phyloP scores from a whole-genome alignment of 1,140 invertebrate species.

The Chironomus striatipennis region DNA sequence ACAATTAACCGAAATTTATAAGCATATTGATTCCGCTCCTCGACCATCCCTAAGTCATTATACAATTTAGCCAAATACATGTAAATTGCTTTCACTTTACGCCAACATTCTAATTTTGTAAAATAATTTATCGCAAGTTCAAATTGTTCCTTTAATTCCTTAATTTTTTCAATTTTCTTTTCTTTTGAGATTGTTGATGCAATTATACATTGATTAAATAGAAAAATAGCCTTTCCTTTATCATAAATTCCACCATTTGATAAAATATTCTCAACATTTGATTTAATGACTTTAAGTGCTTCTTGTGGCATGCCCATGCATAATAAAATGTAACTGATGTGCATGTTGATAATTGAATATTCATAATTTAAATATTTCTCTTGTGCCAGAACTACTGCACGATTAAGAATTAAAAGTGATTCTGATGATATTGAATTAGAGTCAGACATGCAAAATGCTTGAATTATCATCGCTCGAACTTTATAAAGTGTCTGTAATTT shows the following conservation, averaged over 20 bases:
- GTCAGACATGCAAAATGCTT: slow-evolving; percentile 52
- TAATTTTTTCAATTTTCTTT: slow-evolving; percentile 45
- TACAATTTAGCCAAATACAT: slow-evolving; percentile 54
- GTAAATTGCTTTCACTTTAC: slow-evolving; percentile 57
- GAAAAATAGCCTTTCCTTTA: slow-evolving; percentile 49
- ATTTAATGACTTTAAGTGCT: slow-evolving; percentile 59
- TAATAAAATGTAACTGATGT: slow-evolving; percentile 65
- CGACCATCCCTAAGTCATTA: slow-evolving; percentile 53
- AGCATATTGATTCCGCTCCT: slow-evolving; percentile 61
- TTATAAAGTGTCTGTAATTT: slow-evolving; percentile 45
- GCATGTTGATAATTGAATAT: slow-evolving; percentile 61
- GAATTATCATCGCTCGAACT: slow-evolving; percentile 58
- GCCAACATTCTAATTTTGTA: slow-evolving; percentile 60
- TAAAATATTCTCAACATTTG: slow-evolving; percentile 60
- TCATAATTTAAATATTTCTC: slow-evolving; percentile 67
- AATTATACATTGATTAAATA: slow-evolving; percentile 56
- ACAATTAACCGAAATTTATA: slow-evolving; percentile 61
- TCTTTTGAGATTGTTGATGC: slow-evolving; percentile 45
- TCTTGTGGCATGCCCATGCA: slow-evolving; percentile 63
- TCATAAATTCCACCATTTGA: slow-evolving; percentile 75
- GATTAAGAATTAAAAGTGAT: slow-evolving; percentile 53
- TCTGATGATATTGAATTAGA: slow-evolving; percentile 42
- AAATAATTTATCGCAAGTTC: slow-evolving; percentile 58
- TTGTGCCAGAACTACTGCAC: slow-evolving; percentile 59
- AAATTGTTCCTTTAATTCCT: slow-evolving; percentile 55